A percentile compares a stretch with the other conserved stretches of the same genome.
Conservation (phyloP, 2,113 vertebrate genomes). For the Notarius quadriscutis region DNA sequence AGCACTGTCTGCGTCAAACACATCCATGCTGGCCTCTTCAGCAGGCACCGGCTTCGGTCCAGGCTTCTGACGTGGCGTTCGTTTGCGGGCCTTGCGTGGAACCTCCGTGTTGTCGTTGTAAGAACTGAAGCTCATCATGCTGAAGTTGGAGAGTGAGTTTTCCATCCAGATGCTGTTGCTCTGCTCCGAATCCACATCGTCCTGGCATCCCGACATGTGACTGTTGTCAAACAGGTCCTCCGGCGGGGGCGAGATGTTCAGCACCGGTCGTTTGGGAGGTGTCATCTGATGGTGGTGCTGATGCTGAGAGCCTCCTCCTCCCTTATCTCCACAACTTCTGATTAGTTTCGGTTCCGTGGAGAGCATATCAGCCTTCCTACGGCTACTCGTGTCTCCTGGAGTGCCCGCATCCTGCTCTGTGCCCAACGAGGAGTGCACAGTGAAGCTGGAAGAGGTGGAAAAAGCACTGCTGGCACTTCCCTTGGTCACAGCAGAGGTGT, state of each 20-base stretch:
- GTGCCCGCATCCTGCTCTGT: slow-evolving; percentile 82
- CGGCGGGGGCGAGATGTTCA: slow-evolving; percentile 97
- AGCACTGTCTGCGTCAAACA: slow-evolving; percentile 99
- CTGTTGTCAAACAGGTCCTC: slow-evolving; percentile 97
- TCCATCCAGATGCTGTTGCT: slow-evolving; percentile 99
- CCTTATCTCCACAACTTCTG: slow-evolving; percentile 63
- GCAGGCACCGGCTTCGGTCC: slow-evolving; percentile 84
- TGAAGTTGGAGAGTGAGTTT: slow-evolving; percentile 97
- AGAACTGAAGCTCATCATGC: slow-evolving; percentile 90
- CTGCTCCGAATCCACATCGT: slow-evolving; percentile 93
- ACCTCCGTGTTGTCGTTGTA: slow-evolving; percentile 99
- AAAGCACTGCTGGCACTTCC: slow-evolving; percentile 98
- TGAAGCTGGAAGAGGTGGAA: slow-evolving; percentile 93
- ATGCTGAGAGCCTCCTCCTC: slow-evolving; percentile 75
- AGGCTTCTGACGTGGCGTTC: slow-evolving; percentile 94
- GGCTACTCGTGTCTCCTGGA: slow-evolving; percentile 75
- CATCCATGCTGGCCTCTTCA: slow-evolving; percentile 90
- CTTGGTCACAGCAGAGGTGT: slow-evolving; percentile 95
- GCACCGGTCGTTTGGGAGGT: slow-evolving; percentile 88
- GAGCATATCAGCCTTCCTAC: slow-evolving; percentile 74
- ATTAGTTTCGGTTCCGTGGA: slow-evolving; percentile 56
- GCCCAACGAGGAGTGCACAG: slow-evolving; percentile 83
- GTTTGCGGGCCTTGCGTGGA: slow-evolving; percentile 97
- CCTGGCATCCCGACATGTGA: slow-evolving; percentile 91
- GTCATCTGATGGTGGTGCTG: slow-evolving; percentile 85